These are phyloP conservation scores for Spinibarbus caldwelli DNA, from an alignment of 2,797 vertebrate species.

Conservation along the genomic window DNA sequence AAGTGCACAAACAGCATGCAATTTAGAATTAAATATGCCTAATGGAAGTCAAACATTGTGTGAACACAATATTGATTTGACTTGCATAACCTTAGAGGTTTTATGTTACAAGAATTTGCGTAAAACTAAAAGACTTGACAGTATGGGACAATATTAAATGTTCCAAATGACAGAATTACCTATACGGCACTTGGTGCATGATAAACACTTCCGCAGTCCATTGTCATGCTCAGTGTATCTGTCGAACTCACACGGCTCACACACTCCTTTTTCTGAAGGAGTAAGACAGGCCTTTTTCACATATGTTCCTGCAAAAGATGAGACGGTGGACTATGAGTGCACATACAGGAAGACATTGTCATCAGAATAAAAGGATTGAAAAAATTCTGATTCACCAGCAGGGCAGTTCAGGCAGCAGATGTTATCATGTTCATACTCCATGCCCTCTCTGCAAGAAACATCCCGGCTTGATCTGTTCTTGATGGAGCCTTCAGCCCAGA, in stretches of 20 bases:
- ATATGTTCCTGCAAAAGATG: conserved; percentile 65
- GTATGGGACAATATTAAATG: background rate
- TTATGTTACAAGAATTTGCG: background rate
- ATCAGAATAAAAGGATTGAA: background rate
- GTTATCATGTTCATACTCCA: conserved; percentile 55
- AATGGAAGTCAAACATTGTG: background rate
- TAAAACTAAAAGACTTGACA: background rate
- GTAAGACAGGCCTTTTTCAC: conserved; percentile 61
- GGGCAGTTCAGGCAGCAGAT: conserved; percentile 76
- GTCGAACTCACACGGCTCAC: conserved; percentile 66
- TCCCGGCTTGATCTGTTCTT: conserved; percentile 26
- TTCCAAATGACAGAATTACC: conserved; percentile 65
- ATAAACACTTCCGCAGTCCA: conserved; percentile 62
- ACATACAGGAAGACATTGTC: background rate
- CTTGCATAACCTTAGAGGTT: background rate
- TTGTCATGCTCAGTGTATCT: conserved; percentile 68
- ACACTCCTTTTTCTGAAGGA: conserved; percentile 47
- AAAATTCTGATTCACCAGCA: conserved; percentile 69
- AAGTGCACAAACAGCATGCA: conserved; percentile 31
- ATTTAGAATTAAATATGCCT: conserved; percentile 23
- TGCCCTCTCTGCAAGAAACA: conserved; percentile 47
- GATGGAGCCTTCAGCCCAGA: background rate
- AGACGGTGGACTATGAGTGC: background rate
- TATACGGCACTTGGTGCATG: conserved; percentile 69
- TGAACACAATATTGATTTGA: background rate